Percentiles rank a stretch among this genome's conserved stretches.
Conservation (phyloP, 2,113 vertebrate species). For the Mirza zaza region DNA sequence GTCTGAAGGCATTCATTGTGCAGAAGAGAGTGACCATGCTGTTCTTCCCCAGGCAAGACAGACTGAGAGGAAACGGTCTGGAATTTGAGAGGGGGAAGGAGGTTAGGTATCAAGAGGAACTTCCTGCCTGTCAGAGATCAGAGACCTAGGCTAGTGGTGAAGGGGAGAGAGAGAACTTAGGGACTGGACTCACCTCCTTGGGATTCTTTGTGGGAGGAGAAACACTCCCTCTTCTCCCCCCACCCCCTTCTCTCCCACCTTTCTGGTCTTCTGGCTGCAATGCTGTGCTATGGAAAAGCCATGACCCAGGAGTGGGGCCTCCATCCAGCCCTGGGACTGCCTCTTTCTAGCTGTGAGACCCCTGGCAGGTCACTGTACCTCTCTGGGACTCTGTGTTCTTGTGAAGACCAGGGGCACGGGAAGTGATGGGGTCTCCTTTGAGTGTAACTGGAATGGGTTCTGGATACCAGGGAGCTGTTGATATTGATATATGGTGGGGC, state of each 20-base stretch:
- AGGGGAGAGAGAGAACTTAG: background rate
- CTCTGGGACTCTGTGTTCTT: background rate
- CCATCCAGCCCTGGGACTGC: background rate
- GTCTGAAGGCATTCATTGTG: constrained; percentile 74
- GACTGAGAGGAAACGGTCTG: constrained; percentile 1
- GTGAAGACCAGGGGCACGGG: background rate
- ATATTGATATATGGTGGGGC: background rate
- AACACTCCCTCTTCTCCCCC: too few relatives aligned
- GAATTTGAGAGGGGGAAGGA: constrained; percentile 27
- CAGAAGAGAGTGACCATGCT: constrained; percentile 35
- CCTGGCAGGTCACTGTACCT: background rate
- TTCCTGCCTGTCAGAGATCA: background rate
- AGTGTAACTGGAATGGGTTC: background rate
- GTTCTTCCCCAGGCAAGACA: constrained; percentile 6
- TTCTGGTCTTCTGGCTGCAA: background rate
- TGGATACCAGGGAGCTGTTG: background rate
- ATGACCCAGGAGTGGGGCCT: background rate
- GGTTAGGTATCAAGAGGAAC: constrained; percentile 51
- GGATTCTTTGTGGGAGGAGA: background rate
- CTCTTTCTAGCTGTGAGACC: background rate
- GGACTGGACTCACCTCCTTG: background rate
- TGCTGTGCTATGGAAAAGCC: background rate
- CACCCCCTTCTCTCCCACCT: background rate
- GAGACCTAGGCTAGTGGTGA: background rate
- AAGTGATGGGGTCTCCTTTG: background rate